Conservation (phyloP, 2,888 invertebrate genomes). For the Ferrisia virgata region DNA sequence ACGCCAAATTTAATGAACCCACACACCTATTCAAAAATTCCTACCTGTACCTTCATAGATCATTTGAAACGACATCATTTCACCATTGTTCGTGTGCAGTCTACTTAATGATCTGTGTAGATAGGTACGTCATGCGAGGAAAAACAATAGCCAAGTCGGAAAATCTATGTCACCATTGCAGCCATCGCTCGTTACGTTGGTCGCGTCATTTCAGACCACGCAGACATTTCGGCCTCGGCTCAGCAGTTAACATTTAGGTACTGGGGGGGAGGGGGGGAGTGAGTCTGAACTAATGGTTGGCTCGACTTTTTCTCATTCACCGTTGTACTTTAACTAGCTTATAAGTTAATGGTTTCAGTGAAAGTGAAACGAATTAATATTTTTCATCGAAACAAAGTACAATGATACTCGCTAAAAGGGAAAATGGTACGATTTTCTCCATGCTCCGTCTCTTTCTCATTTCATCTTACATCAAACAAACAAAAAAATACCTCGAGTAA, state of each 20-base stretch:
- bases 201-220: background rate
- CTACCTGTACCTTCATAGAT: background rate
- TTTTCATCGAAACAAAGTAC: background rate
- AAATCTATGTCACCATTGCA: background rate
- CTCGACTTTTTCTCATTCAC: background rate
- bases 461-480: background rate
- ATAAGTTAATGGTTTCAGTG: background rate
- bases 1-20: background rate
- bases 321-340: background rate
- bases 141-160: background rate
- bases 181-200: background rate
- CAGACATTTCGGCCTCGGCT: background rate
- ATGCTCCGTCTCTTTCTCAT: background rate
- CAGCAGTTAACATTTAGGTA: background rate
- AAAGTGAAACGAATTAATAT: conserved; percentile 8
- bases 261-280: background rate
- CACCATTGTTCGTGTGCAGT: background rate
- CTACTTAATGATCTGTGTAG: background rate
- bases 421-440: background rate
- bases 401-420: background rate
- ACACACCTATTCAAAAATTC: background rate
- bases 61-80: background rate
- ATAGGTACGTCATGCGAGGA: background rate
- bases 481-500: background rate
- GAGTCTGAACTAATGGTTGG: background rate